These are phyloP conservation scores for Pseudomugil gertrudae DNA, from an alignment of 2,797 vertebrate species.

Conservation along the genomic window DNA sequence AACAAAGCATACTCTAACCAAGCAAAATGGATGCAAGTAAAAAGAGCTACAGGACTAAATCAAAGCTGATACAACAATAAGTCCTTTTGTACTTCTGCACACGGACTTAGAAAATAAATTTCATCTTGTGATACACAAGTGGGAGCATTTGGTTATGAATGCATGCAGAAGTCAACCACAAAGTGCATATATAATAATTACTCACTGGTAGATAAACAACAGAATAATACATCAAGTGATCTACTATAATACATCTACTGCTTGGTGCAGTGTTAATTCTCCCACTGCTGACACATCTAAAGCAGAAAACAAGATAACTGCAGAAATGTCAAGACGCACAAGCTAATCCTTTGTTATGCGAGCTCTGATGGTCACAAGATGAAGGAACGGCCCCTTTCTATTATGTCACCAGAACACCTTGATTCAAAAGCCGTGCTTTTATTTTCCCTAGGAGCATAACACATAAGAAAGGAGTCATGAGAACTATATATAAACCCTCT, in stretches of 20 bases:
- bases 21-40: conserved; percentile 29
- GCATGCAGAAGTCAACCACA: conserved; percentile 57
- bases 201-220: conserved; percentile 20
- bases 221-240: conserved; percentile 30
- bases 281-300: conserved; percentile 30
- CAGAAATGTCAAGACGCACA: conserved; percentile 53
- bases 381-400: conserved; percentile 26
- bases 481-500: not conserved
- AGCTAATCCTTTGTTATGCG: conserved; percentile 63
- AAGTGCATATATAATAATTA: conserved; percentile 23
- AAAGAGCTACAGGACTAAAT: conserved; percentile 33
- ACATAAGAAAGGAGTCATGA: not conserved
- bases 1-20: conserved; percentile 5
- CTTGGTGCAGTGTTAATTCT: conserved; percentile 28
- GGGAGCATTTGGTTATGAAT: conserved; percentile 53
- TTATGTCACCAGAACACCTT: conserved; percentile 15
- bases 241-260: conserved; percentile 35
- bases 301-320: conserved; percentile 52
- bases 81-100: conserved; percentile 48
- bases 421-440: conserved; percentile 14
- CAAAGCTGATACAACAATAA: conserved; percentile 58
- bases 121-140: conserved; percentile 44
- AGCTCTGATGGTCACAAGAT: conserved; percentile 50
- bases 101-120: conserved; percentile 36
- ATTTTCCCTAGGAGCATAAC: not conserved